Percentiles rank a stretch among this genome's conserved stretches.
Conservation (phyloP, 2,888 invertebrate genomes). For the Neoaliturus tenellus region DNA sequence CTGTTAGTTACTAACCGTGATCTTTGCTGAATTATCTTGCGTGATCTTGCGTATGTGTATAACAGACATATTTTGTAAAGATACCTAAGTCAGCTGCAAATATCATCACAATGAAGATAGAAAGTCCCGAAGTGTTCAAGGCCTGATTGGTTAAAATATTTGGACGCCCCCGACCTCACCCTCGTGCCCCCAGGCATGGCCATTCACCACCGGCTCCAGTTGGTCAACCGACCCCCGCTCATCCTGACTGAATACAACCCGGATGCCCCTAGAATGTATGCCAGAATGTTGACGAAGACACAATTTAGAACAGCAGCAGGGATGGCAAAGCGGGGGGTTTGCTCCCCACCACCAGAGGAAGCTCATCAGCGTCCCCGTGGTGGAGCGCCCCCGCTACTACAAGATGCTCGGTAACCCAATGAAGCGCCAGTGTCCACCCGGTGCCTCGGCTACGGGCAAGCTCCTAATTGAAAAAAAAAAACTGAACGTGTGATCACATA, state of each 20-base stretch:
- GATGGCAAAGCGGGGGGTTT: background rate
- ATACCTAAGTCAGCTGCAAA: too few species aligned
- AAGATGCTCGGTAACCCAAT: background rate
- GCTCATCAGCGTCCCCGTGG: conserved; percentile 61
- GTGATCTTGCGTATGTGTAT: too few species aligned
- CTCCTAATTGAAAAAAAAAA: too few species aligned
- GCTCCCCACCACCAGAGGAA: conserved; percentile 63
- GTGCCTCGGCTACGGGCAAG: too few species aligned
- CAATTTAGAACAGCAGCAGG: conserved; percentile 51
- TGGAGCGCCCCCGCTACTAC: conserved; percentile 63
- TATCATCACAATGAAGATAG: too few species aligned
- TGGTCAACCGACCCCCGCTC: conserved; percentile 60
- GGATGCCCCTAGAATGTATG: conserved; percentile 84
- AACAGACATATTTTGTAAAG: too few species aligned
- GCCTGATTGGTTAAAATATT: too few species aligned
- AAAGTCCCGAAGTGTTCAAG: too few species aligned
- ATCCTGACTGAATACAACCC: conserved; percentile 82
- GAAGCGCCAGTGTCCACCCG: conserved; percentile 4
- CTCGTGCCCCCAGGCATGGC: conserved; percentile 61
- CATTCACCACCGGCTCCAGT: conserved; percentile 68
- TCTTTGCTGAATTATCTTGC: too few species aligned
- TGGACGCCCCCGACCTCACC: background rate
- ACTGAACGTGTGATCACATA: too few species aligned
- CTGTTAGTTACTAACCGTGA: too few species aligned
- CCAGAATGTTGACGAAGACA: conserved; percentile 67